Percentiles rank a stretch among this genome's conserved stretches.
Conservation (phyloP, 2,888 invertebrate species). For the Eupithecia pulchellata region DNA sequence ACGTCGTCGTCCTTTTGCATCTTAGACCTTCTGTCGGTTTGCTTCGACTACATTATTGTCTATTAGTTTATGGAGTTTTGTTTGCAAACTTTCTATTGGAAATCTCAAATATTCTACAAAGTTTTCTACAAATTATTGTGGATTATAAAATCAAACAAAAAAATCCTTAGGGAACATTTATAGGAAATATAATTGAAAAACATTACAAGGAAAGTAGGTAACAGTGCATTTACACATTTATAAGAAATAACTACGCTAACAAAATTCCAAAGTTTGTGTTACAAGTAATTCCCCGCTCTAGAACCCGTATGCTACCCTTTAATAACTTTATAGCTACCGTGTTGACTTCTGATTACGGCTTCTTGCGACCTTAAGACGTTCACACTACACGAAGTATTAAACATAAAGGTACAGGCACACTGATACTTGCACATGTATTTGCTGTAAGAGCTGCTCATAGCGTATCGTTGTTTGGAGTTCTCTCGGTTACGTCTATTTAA, state of each 20-base stretch:
- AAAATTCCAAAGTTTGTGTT: constrained; percentile 8
- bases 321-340: constrained; percentile 30
- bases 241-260: neutral
- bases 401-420: constrained; percentile 23
- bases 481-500: no score
- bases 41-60: neutral
- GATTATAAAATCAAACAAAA: neutral
- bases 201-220: neutral
- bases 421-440: neutral
- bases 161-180: neutral
- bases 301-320: constrained; percentile 18
- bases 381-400: constrained; percentile 42
- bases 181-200: neutral
- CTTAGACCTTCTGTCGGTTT: neutral
- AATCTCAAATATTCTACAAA: neutral
- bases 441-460: neutral
- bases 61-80: constrained; percentile 32
- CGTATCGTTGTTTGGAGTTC: no score
- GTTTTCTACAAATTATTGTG: neutral
- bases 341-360: constrained; percentile 51
- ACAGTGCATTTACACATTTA: neutral
- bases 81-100: constrained; percentile 19
- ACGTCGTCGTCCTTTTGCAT: constrained; percentile 2
- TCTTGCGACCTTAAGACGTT: constrained; percentile 50
- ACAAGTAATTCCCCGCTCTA: constrained; percentile 3